Conservation (phyloP, 2,797 vertebrate genomes). For the Chaenodraco wilsoni region DNA sequence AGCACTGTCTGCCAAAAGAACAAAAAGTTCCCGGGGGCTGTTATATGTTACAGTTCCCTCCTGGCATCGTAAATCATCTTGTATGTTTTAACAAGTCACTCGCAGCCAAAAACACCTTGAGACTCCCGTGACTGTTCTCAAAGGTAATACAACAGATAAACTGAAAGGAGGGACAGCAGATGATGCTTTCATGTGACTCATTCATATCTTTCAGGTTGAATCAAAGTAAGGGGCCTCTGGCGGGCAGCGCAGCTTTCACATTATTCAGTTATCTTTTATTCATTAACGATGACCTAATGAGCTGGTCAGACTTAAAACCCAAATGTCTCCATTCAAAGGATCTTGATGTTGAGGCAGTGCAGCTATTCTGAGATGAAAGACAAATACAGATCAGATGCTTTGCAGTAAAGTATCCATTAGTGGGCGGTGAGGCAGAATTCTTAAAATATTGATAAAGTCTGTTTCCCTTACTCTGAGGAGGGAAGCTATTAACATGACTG, state of each 20-base stretch:
- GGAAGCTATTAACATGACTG: background rate
- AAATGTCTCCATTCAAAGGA: constrained; percentile 13
- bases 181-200: constrained; percentile 61
- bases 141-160: constrained; percentile 52
- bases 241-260: constrained; percentile 23
- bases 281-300: constrained; percentile 62
- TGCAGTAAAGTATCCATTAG: constrained; percentile 37
- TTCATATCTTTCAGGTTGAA: constrained; percentile 48
- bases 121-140: constrained; percentile 48
- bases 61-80: constrained; percentile 56
- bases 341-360: constrained; percentile 23
- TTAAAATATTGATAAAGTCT: constrained; percentile 45
- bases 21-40: constrained; percentile 27
- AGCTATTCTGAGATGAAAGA: constrained; percentile 56
- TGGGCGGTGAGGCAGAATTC: constrained; percentile 4
- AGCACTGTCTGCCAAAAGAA: constrained; percentile 40
- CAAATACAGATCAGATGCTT: constrained; percentile 43
- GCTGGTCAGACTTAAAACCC: constrained; percentile 39
- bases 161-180: constrained; percentile 42
- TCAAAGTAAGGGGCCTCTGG: constrained; percentile 39
- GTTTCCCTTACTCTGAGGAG: constrained; percentile 13
- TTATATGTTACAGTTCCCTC: constrained; percentile 37
- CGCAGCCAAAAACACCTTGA: constrained; percentile 20
- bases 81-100: constrained; percentile 44
- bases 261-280: constrained; percentile 45